These are phyloP conservation scores for Oreonectes daqikongensis DNA, from an alignment of 2,797 vertebrate genomes.

Conservation along the genomic window DNA sequence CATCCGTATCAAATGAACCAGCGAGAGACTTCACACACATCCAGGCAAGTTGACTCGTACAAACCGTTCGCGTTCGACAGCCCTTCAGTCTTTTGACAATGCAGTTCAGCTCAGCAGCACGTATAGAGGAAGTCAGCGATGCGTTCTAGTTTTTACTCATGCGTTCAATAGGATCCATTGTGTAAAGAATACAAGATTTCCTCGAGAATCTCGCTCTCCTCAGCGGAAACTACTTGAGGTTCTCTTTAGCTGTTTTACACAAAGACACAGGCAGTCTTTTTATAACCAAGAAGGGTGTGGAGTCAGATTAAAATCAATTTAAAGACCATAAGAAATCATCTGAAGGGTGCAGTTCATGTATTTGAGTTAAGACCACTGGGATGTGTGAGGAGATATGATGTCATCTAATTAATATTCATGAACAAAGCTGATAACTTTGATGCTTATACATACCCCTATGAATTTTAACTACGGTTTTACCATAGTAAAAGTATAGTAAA, in stretches of 20 bases:
- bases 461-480: too few species aligned
- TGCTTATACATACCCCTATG: too few species aligned
- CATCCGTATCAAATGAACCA: slow-evolving; percentile 18
- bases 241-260: background rate
- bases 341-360: background rate
- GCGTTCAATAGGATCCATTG: slow-evolving; percentile 1
- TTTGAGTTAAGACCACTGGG: background rate
- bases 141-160: background rate
- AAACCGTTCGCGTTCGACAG: slow-evolving; percentile 13
- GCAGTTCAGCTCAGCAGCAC: background rate
- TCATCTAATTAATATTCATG: slow-evolving; percentile 5
- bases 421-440: background rate
- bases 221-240: background rate
- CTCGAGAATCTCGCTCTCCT: background rate
- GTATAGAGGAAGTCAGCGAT: slow-evolving; percentile 10
- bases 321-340: background rate
- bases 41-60: slow-evolving; percentile 10
- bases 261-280: background rate
- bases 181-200: background rate
- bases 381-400: background rate
- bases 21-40: background rate
- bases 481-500: too few species aligned
- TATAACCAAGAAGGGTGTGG: background rate
- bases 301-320: background rate
- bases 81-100: slow-evolving; percentile 2